Conservation (phyloP, 35 echinoderm and acorn worm species). For the Heliocidaris tuberculata region DNA sequence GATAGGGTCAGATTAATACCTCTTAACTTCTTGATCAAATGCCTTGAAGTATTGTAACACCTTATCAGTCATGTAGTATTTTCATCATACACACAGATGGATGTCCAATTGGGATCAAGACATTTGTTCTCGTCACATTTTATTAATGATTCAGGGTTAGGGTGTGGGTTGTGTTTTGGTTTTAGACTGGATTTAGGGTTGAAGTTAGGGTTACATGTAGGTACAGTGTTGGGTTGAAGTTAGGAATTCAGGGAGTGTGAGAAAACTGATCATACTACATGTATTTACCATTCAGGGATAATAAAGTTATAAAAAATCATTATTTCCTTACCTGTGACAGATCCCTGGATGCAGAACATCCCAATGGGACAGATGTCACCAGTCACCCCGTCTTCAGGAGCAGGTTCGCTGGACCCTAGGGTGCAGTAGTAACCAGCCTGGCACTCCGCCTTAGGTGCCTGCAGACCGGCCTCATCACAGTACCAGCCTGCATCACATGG, state of each 20-base stretch:
- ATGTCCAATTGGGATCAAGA: too few species aligned
- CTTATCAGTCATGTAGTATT: too few species aligned
- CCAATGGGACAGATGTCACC: conserved; percentile 82
- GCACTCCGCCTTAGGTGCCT: conserved; percentile 69
- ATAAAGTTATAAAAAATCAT: background rate
- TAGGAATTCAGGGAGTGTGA: too few species aligned
- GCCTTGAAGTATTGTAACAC: too few species aligned
- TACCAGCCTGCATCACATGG: conserved; percentile 87
- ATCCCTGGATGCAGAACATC: conserved; percentile 75
- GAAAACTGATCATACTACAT: too few species aligned
- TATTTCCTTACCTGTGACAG: conserved; percentile 66
- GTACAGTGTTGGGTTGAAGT: too few species aligned
- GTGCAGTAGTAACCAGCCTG: conserved; percentile 90
- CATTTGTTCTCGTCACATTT: too few species aligned
- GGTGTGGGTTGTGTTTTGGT: too few species aligned
- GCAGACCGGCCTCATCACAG: conserved; percentile 81
- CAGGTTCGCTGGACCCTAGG: conserved; percentile 70
- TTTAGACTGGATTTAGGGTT: too few species aligned
- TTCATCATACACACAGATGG: too few species aligned
- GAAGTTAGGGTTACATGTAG: too few species aligned
- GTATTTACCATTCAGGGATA: background rate
- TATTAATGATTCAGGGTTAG: too few species aligned
- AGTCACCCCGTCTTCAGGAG: conserved; percentile 74
- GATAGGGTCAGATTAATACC: background rate
- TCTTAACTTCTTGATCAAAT: background rate